Conservation (phyloP, 2,888 invertebrate species). For the Tromatobia lineatoria region DNA sequence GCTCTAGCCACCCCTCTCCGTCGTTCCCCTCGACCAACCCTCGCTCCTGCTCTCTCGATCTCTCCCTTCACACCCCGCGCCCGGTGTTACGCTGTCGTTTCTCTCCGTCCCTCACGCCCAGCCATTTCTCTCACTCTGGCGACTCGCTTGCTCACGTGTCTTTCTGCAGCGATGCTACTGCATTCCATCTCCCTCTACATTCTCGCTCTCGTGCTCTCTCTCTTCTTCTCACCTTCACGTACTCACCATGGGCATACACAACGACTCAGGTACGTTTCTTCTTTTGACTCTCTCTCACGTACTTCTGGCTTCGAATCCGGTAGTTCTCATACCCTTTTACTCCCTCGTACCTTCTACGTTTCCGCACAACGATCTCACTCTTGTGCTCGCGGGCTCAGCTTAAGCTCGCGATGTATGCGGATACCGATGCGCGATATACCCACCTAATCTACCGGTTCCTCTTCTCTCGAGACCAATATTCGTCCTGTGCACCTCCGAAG, state of each 20-base stretch:
- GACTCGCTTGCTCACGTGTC: conserved; percentile 57
- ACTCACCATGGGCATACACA: conserved; percentile 2
- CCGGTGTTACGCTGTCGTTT: conserved; percentile 20
- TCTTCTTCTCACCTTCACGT: conserved; percentile 55
- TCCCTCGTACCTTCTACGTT: conserved; percentile 11
- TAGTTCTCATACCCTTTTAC: conserved; percentile 17
- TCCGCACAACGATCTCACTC: conserved; percentile 35
- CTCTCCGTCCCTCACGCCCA: conserved; percentile 60
- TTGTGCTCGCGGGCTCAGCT: conserved; percentile 13
- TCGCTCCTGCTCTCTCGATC: conserved; percentile 29
- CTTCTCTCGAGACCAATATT: conserved; percentile 48
- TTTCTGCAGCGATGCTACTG: conserved; percentile 40
- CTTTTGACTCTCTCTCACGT: conserved; percentile 49
- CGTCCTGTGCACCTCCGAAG: conserved; percentile 15
- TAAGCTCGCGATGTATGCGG: conserved; percentile 24
- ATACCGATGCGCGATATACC: conserved; percentile 64
- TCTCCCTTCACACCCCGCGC: conserved; percentile 47
- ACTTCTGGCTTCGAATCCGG: conserved; percentile 40
- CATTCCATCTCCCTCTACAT: conserved; percentile 55
- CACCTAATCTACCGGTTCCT: conserved; percentile 67
- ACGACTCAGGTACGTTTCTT: conserved; percentile 55
- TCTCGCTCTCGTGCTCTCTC: conserved; percentile 63
- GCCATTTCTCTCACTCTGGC: conserved; percentile 62
- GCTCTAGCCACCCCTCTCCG: conserved; percentile 76
- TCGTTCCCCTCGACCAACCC: conserved; percentile 28